Base-by-base conservation (phyloP, 2,888 invertebrate species). In the Sacculina carcini region DNA sequence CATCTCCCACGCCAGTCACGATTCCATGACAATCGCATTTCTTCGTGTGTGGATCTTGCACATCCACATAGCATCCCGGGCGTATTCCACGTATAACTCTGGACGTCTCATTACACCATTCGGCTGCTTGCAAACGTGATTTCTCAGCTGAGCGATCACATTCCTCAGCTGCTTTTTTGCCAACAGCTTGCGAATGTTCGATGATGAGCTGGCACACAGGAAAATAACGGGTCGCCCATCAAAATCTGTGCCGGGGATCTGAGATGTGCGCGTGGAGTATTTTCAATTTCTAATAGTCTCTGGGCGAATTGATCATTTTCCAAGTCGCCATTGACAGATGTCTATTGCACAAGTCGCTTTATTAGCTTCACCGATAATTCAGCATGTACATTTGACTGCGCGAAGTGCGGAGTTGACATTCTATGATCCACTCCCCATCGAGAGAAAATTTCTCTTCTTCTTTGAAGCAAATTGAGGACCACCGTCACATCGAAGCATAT, bases 181-280 rank as follows among this genome's bases (percentile, higher is more conserved):
- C 36, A 23, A 38, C 28, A 7, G 23, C 24, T 5, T 36, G 10
- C 19, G n/a, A 50, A 40, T 28, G 50, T 10, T 14, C 40, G 50
- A 16, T 29, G 42, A 24, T 40, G 50, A 7, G 40, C 31, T 16
- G 50, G 50, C 12, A 40, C 19, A 2, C 29, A n/a, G 6, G 51
- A 51, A 6, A 29, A 26, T n/a, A 31, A n/a, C 21, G 40, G 31
- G 44, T 51, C 42, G 23, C 44, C 42, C 24, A 51, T 19, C 34
- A 42, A 23, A 10, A 42, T 32, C 16, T 31, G 7, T 6, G 16
- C 36, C 19, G 36, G 36, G 2, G 36, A 12, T 16, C 36, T 16
- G 16, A 5, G 5, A 19, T 36, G 19, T 5, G 34, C 34, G 5
- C 34, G 34, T 9, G 36, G 36, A 3, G 36, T 36, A 16, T 16